These are phyloP conservation scores for Phymanthus crucifer DNA, from an alignment of 92 coral and sea anemone species.

Conservation along the genomic window DNA sequence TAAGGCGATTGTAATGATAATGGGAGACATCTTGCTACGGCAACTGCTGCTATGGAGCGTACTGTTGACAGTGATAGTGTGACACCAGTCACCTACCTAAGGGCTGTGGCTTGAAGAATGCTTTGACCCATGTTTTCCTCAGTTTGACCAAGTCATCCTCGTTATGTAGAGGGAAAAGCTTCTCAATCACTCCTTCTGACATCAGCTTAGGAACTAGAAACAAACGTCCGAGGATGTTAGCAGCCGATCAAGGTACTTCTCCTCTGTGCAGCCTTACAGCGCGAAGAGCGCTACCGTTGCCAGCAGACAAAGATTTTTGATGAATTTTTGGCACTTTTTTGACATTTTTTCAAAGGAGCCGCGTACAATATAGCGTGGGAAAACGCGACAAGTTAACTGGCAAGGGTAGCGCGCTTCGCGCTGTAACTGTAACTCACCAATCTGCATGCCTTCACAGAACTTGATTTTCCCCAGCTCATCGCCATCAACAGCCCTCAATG, in stretches of 20 bases:
- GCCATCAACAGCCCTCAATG: constrained; percentile 89
- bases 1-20: no score
- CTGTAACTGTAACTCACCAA: constrained; percentile 54
- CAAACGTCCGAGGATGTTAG: no score
- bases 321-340: no score
- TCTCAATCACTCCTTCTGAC: constrained; percentile 87
- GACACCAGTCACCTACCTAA: constrained; percentile 48
- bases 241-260: no score
- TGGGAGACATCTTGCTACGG: no score
- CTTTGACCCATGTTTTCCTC: constrained; percentile 94
- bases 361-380: no score
- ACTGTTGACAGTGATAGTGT: constrained; percentile 12
- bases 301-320: no score
- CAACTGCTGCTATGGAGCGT: background rate
- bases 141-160: constrained; percentile 88
- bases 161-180: constrained; percentile 96
- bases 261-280: background rate
- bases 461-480: constrained; percentile 94
- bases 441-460: constrained; percentile 95
- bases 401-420: no score
- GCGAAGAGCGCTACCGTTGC: no score
- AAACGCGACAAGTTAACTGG: no score
- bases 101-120: constrained; percentile 95
- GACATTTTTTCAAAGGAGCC: no score
- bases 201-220: constrained; percentile 84